A percentile compares a stretch with the other conserved stretches of the same genome.
Evolutionary conservation across 2,113 vertebrate genomes (phyloP).

Genomic region (Atrichornis clamosus): DNA sequence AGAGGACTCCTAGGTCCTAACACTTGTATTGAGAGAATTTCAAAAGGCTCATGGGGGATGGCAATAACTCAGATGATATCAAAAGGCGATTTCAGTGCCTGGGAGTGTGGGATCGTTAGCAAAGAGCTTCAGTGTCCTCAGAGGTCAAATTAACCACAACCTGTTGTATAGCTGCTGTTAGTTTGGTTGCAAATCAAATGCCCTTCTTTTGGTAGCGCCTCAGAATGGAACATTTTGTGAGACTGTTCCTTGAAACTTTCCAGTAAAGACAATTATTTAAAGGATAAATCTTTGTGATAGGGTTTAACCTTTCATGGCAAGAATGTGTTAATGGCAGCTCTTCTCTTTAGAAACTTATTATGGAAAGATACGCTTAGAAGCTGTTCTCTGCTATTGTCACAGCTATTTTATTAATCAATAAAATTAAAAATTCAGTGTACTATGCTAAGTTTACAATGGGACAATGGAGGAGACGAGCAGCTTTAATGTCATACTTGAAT

Average conservation of each 20-base stretch:
- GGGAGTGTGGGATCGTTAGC: neutral
- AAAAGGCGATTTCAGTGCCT: neutral
- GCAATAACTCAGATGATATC: slow-evolving; percentile 38
- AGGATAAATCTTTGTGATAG: neutral
- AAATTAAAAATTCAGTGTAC: neutral
- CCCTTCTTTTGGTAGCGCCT: neutral
- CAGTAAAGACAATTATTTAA: neutral
- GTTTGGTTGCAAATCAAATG: slow-evolving; percentile 31
- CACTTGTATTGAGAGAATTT: slow-evolving; percentile 8
- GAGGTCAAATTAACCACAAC: slow-evolving; percentile 13
- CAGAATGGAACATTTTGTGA: neutral
- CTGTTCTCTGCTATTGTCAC: neutral
- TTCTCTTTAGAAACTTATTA: neutral
- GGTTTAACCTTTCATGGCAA: neutral
- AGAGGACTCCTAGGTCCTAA: neutral
- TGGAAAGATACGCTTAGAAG: neutral
- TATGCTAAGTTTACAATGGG: neutral
- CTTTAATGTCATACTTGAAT: neutral
- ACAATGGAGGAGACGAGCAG: neutral
- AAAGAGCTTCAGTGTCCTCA: slow-evolving; percentile 6
- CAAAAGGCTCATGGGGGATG: neutral
- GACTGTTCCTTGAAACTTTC: neutral
- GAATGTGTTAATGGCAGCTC: neutral
- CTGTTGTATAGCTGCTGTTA: neutral
- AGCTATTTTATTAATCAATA: neutral